Evolutionary conservation across 2,113 vertebrate genomes (phyloP).

Genomic region (Trichechus manatus): DNA sequence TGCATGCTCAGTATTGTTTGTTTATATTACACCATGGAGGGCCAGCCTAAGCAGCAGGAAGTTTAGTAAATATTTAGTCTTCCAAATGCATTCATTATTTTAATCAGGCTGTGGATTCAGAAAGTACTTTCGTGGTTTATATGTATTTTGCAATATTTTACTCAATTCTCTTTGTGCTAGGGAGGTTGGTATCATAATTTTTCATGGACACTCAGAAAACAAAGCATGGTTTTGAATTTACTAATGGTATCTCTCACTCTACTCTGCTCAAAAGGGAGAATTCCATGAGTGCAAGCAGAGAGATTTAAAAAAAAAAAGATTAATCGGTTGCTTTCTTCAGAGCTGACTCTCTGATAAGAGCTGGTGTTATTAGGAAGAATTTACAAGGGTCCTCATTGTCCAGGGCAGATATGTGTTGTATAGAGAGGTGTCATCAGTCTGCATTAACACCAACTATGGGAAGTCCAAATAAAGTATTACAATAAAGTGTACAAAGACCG

Average conservation of each 20-base stretch:
- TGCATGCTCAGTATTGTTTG: constrained; percentile 25
- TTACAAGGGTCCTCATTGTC: not conserved
- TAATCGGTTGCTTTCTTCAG: not conserved
- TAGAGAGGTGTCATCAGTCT: not conserved
- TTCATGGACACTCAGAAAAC: not conserved
- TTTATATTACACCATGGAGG: not conserved
- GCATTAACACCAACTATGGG: not conserved
- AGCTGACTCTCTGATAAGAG: not conserved
- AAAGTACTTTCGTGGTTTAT: constrained; percentile 5
- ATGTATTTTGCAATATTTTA: constrained; percentile 31
- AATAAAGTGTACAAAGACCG: no score
- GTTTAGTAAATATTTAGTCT: constrained; percentile 46
- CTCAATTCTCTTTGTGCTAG: not conserved
- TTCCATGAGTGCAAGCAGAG: not conserved
- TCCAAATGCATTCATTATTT: constrained; percentile 36
- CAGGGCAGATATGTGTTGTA: rapidly evolving
- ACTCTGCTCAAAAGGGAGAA: not conserved
- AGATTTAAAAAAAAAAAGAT: not conserved
- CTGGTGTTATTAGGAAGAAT: not conserved
- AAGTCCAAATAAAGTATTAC: not conserved
- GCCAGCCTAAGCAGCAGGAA: not conserved
- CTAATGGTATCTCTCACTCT: not conserved
- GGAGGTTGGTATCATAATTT: not conserved
- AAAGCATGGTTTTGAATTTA: not conserved
- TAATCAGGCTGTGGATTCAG: not conserved